Base-by-base conservation (phyloP, 2,888 invertebrate genomes). In the Escarpia spicata region DNA sequence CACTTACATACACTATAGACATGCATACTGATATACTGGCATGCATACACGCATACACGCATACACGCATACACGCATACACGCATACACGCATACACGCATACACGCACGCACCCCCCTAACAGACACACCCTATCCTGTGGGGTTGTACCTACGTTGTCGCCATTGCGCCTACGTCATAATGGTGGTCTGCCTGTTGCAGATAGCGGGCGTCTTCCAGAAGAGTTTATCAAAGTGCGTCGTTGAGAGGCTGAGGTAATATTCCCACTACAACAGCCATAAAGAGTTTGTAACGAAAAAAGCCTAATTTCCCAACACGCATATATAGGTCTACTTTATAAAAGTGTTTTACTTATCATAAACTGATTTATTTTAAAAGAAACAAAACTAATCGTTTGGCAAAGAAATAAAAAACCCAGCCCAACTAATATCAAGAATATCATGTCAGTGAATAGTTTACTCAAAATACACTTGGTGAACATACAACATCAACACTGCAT, bases 201-300 rank as follows among this genome's bases (percentile, higher is more conserved):
- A 75, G 75, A 75, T 75, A 75, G 75, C 75, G n/a, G 75, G 75
- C n/a, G 75, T 75, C 75, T 75, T 75, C 75, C 75, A 26, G 75
- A 75, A 75, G 75, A 75, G 75, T 75, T 75, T 75, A 75, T 75
- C 75, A 75, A 75, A 75, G 26, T 75, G 75, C 75, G 2, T 75
- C 75, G 75, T 75, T 26, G 75, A 75, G 75, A 75, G 26, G 26
- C 26, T 75, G 26, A 75, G 75, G 75, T 75, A 75, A 15, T 9
- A 52, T 52, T 52, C 52, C 26, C 15, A 26, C n/a, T 19, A 75
- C 15, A 75, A 19, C 2, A 15, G 15, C 19, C 75, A 75, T 12
- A 52, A 52, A 52, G 52, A 52, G 52, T 12, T 12, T 12, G 10
- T 52, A 52, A 52, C 10, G 8, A 12, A 1, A 52, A 9, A 1